phyloP scores from a whole-genome alignment of 37 sponge, comb jelly and placozoan genomes.

The Tethya wilhelma region DNA sequence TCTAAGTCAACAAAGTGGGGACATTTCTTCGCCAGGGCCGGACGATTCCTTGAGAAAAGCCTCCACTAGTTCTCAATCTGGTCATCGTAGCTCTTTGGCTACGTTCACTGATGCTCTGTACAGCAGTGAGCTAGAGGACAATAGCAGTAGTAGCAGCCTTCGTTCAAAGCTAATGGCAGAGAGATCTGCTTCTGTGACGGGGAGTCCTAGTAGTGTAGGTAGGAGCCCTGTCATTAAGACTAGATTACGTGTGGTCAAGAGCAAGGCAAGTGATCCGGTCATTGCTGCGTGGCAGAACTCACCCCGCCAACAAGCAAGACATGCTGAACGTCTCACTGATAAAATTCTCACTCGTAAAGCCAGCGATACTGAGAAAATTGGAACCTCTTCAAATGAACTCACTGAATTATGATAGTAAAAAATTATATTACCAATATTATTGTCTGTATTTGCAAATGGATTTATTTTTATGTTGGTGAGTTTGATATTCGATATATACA shows the following conservation, averaged over 20 bases:
- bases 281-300: conserved; percentile 27
- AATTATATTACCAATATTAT: no score
- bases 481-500: no score
- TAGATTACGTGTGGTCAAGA: conserved; percentile 37
- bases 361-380: no score
- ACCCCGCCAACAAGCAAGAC: neutral
- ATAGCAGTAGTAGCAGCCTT: neutral
- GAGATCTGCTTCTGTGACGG: neutral
- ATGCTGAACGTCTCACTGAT: no score
- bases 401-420: no score
- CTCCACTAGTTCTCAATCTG: neutral
- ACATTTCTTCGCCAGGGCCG: neutral
- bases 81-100: conserved; percentile 18
- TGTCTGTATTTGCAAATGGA: no score
- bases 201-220: neutral
- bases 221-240: conserved; percentile 66
- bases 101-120: conserved; percentile 54
- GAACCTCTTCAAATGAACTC: no score
- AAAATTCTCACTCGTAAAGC: no score
- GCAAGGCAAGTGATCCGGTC: conserved; percentile 4
- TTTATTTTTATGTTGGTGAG: no score
- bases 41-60: neutral
- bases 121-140: conserved; percentile 35
- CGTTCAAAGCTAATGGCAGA: conserved; percentile 6
- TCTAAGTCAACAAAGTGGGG: neutral